These are phyloP conservation scores for Andricus curvator DNA, from an alignment of 2,888 invertebrate genomes.

Conservation along the genomic window DNA sequence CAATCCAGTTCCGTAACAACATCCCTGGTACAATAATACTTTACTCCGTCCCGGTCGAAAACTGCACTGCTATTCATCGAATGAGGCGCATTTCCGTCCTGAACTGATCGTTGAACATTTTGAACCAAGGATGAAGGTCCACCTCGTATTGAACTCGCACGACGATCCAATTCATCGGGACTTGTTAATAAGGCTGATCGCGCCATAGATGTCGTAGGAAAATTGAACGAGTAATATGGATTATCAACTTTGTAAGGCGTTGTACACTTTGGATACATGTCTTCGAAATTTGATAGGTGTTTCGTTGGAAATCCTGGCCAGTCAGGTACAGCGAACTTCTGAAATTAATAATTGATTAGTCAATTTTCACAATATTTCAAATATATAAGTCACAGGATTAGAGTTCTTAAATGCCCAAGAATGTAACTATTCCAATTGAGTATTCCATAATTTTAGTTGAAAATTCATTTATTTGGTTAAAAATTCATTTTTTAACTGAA, in stretches of 20 bases:
- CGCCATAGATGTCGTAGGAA: slow-evolving; percentile 20
- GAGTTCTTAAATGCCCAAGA: too few relatives aligned
- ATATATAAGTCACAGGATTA: too few relatives aligned
- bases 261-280: slow-evolving; percentile 31
- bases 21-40: slow-evolving; percentile 85
- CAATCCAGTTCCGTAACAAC: slow-evolving; percentile 86
- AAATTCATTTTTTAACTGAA: too few relatives aligned
- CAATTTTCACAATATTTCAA: too few relatives aligned
- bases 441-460: too few relatives aligned
- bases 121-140: slow-evolving; percentile 25
- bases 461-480: too few relatives aligned
- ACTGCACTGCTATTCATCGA: slow-evolving; percentile 46
- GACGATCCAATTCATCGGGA: slow-evolving; percentile 17
- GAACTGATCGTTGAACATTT: slow-evolving; percentile 8
- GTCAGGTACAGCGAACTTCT: slow-evolving; percentile 28
- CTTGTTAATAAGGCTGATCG: slow-evolving; percentile 1
- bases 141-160: slow-evolving; percentile 31
- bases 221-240: slow-evolving; percentile 16
- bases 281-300: slow-evolving; percentile 6
- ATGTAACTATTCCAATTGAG: too few relatives aligned
- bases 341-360: neutral
- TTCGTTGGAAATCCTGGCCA: slow-evolving; percentile 23
- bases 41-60: slow-evolving; percentile 68
- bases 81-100: neutral
- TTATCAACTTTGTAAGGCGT: slow-evolving; percentile 32